phyloP scores from a whole-genome alignment of 2,797 vertebrate species.

The Hylomyscus alleni region DNA sequence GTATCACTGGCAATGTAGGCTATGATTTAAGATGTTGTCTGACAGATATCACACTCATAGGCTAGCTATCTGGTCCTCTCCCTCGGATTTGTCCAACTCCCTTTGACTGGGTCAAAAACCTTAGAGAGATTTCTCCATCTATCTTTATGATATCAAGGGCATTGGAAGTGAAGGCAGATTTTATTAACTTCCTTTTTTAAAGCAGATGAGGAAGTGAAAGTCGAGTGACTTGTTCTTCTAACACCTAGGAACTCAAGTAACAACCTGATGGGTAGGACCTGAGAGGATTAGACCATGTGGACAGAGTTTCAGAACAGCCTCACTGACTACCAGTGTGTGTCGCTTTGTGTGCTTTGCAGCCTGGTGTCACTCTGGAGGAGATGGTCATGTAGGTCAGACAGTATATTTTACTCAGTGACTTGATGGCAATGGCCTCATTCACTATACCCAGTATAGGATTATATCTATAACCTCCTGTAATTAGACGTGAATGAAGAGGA shows the following conservation, averaged over 20 bases:
- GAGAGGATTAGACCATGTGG: background rate
- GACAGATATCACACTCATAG: background rate
- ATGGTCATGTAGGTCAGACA: background rate
- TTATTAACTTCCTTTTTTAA: background rate
- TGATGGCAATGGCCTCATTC: background rate
- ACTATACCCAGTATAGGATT: background rate
- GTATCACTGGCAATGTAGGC: background rate
- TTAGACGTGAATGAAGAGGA: background rate
- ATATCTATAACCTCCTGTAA: background rate
- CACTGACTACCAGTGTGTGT: background rate
- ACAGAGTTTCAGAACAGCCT: too few species aligned
- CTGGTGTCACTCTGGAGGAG: constrained; percentile 27
- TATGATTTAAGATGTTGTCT: background rate
- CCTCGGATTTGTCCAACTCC: background rate
- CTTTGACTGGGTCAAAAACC: background rate
- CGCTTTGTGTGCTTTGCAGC: background rate
- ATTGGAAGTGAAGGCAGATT: constrained; percentile 11
- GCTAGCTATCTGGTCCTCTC: background rate
- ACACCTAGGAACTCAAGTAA: background rate
- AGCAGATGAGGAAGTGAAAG: constrained; percentile 59
- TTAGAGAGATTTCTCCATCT: constrained; percentile 27
- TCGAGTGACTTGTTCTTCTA: background rate
- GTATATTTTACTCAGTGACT: background rate
- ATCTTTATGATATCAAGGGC: background rate
- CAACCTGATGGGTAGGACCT: background rate